Evolutionary conservation across 2,888 invertebrate genomes (phyloP).

Genomic region (Meganola albula): DNA sequence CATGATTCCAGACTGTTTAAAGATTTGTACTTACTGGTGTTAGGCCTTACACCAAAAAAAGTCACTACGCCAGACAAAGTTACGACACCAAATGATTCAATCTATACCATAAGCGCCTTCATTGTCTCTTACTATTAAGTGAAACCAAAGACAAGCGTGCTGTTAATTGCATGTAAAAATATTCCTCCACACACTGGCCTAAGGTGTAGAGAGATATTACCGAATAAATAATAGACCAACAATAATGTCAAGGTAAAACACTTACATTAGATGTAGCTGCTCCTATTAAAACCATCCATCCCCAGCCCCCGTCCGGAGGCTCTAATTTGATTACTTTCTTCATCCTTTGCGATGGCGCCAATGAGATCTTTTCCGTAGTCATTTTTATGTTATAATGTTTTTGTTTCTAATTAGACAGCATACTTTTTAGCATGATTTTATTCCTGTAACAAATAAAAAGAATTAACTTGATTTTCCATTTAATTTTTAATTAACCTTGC

Average conservation of each 20-base stretch:
- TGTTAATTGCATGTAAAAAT: too few relatives aligned
- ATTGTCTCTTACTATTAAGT: too few relatives aligned
- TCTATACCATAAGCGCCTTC: too few relatives aligned
- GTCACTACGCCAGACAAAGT: too few relatives aligned
- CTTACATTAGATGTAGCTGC: slow-evolving; percentile 82
- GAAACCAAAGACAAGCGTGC: too few relatives aligned
- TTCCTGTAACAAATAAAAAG: slow-evolving; percentile 19
- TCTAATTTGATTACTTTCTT: slow-evolving; percentile 57
- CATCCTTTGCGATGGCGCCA: slow-evolving; percentile 34
- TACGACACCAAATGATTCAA: too few relatives aligned
- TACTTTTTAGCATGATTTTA: slow-evolving; percentile 12
- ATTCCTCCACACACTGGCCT: too few relatives aligned
- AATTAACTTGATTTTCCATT: neutral
- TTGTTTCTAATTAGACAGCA: slow-evolving; percentile 18
- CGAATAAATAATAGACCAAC: too few relatives aligned
- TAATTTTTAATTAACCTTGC: neutral
- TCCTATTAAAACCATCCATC: slow-evolving; percentile 84
- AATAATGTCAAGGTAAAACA: slow-evolving; percentile 25
- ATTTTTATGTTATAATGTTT: slow-evolving; percentile 26
- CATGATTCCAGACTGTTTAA: too few relatives aligned
- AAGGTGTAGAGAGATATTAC: too few relatives aligned
- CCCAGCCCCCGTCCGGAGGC: slow-evolving; percentile 85
- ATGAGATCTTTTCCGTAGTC: slow-evolving; percentile 45
- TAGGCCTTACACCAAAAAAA: too few relatives aligned
- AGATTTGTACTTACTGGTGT: too few relatives aligned